A percentile compares a stretch with the other conserved stretches of the same genome.
These are phyloP conservation scores for Teinopalpus imperialis DNA, from an alignment of 2,888 invertebrate genomes.

Conservation along the genomic window DNA sequence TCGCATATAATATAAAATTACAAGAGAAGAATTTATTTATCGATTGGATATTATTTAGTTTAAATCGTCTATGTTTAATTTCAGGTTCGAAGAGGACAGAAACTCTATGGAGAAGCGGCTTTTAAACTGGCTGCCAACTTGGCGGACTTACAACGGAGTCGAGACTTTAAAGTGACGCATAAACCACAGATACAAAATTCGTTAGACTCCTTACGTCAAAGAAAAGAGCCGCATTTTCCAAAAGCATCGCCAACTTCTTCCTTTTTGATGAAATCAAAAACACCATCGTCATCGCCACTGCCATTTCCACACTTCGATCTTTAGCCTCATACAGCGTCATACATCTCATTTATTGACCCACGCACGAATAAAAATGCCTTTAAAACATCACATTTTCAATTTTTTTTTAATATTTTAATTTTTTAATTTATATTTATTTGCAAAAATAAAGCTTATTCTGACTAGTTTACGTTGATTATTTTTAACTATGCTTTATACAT, in stretches of 20 bases:
- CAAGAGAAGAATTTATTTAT: too few species aligned
- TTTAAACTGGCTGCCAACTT: slow-evolving; percentile 60
- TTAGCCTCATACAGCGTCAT: too few species aligned
- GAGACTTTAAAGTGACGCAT: slow-evolving; percentile 49
- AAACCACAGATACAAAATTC: slow-evolving; percentile 52
- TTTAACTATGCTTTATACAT: too few species aligned
- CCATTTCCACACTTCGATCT: slow-evolving; percentile 6
- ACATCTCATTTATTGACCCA: too few species aligned
- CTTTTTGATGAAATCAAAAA: slow-evolving; percentile 46
- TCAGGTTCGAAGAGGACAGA: slow-evolving; percentile 61
- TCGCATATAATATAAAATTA: too few species aligned
- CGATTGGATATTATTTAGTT: too few species aligned
- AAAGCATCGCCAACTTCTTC: slow-evolving; percentile 43
- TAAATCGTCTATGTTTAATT: slow-evolving; percentile 1
- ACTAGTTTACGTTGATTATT: too few species aligned
- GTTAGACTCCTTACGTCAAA: slow-evolving; percentile 43
- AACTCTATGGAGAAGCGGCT: slow-evolving; percentile 63
- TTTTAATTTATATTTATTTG: too few species aligned
- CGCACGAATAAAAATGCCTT: neutral
- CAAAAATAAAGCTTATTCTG: too few species aligned
- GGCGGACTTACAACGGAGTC: slow-evolving; percentile 56
- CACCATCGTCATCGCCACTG: neutral
- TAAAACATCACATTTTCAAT: too few species aligned
- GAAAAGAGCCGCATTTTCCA: slow-evolving; percentile 58
- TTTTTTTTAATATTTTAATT: too few species aligned